Evolutionary conservation across 2,113 vertebrate genomes (phyloP).

Genomic region (Cheirogaleus medius): DNA sequence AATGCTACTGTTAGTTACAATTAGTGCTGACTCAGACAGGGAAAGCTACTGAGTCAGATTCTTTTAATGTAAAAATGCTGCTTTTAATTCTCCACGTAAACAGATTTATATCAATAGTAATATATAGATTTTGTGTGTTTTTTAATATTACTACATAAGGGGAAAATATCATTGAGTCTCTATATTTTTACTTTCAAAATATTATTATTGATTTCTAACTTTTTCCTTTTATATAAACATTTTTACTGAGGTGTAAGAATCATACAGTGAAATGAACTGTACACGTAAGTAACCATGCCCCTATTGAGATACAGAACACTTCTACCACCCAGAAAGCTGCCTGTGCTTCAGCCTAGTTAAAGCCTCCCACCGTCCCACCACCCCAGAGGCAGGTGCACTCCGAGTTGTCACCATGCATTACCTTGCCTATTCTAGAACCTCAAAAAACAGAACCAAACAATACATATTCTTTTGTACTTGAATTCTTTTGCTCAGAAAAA

Average conservation of each 20-base stretch:
- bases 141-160: not conserved
- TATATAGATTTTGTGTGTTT: not conserved
- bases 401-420: not conserved
- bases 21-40: not conserved
- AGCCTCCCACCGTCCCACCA: not conserved
- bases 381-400: not conserved
- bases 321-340: not conserved
- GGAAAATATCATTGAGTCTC: not conserved
- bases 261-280: not conserved
- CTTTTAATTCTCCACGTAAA: not conserved
- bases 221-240: not conserved
- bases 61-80: not conserved
- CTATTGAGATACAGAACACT: not conserved
- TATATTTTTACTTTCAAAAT: not conserved
- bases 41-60: not conserved
- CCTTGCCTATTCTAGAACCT: not conserved
- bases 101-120: not conserved
- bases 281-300: fast-evolving
- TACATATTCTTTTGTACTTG: not conserved
- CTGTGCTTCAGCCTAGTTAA: not conserved
- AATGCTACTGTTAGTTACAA: not conserved
- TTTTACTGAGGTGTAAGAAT: not conserved
- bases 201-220: not conserved
- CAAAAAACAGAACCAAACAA: not conserved
- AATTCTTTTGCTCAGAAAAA: not conserved